Conservation (phyloP, 1,140 invertebrate genomes). For the Neotoxoptera formosana region DNA sequence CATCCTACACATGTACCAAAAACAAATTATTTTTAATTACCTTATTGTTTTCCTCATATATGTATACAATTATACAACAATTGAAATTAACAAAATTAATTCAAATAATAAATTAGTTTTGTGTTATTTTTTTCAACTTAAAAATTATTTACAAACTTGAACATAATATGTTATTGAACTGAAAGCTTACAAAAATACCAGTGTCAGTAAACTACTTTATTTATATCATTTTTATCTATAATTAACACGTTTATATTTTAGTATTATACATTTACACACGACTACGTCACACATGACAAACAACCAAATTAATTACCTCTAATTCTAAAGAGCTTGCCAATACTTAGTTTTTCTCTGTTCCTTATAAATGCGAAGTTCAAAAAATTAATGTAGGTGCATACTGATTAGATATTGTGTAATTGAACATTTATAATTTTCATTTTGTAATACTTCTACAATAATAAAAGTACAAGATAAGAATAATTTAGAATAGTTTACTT, state of each 20-base stretch:
- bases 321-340: background rate
- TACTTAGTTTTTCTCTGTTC: background rate
- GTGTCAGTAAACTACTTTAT: background rate
- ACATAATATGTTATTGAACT: background rate
- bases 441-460: background rate
- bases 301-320: background rate
- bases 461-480: background rate
- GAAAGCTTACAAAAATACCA: background rate
- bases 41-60: background rate
- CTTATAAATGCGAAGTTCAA: background rate
- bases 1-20: background rate
- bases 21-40: background rate
- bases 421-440: background rate
- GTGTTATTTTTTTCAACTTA: background rate
- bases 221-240: background rate
- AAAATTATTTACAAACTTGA: background rate
- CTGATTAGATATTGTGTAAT: background rate
- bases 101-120: background rate
- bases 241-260: conserved; percentile 24
- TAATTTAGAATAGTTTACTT: background rate
- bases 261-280: background rate
- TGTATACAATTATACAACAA: background rate
- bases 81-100: background rate
- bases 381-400: background rate
- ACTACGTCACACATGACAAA: background rate